Evolutionary conservation across 1,140 invertebrate genomes (phyloP).

Genomic region (Panagrolaimus sp.): DNA sequence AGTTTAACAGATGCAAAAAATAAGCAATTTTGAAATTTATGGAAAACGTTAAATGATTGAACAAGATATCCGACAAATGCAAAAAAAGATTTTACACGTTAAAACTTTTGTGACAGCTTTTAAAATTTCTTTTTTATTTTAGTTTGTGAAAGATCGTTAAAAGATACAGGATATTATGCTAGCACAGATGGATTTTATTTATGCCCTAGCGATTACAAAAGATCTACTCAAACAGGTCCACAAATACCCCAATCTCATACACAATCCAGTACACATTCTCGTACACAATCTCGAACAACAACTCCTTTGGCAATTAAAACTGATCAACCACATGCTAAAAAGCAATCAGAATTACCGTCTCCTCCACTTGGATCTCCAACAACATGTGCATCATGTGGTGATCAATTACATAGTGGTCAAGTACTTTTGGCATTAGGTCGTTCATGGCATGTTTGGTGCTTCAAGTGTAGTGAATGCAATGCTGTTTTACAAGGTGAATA

Average conservation of each 20-base stretch:
- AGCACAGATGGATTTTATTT: slow-evolving; percentile 80
- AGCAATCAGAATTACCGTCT: slow-evolving; percentile 30
- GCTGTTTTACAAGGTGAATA: slow-evolving; percentile 86
- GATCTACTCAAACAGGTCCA: too few relatives aligned
- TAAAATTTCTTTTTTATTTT: slow-evolving; percentile 55
- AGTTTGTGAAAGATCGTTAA: slow-evolving; percentile 76
- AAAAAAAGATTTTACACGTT: not conserved
- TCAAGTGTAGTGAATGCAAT: slow-evolving; percentile 80
- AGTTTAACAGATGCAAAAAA: slow-evolving; percentile 36
- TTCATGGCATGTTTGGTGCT: slow-evolving; percentile 80
- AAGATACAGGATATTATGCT: slow-evolving; percentile 83
- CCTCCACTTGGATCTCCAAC: slow-evolving; percentile 32
- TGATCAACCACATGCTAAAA: slow-evolving; percentile 27
- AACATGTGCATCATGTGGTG: slow-evolving; percentile 77
- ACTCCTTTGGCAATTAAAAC: slow-evolving; percentile 13
- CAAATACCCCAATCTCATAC: not conserved
- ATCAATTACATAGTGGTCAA: slow-evolving; percentile 83
- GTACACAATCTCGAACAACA: slow-evolving; percentile 39
- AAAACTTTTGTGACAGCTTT: slow-evolving; percentile 15
- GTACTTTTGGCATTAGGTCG: slow-evolving; percentile 83
- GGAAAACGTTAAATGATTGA: not conserved
- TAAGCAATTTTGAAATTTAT: slow-evolving; percentile 8
- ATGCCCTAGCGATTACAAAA: slow-evolving; percentile 79
- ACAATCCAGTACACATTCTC: slow-evolving; percentile 25
- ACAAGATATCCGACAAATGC: not conserved